Evolutionary conservation across 2,113 vertebrate genomes (phyloP).

Genomic region (Gobius niger): DNA sequence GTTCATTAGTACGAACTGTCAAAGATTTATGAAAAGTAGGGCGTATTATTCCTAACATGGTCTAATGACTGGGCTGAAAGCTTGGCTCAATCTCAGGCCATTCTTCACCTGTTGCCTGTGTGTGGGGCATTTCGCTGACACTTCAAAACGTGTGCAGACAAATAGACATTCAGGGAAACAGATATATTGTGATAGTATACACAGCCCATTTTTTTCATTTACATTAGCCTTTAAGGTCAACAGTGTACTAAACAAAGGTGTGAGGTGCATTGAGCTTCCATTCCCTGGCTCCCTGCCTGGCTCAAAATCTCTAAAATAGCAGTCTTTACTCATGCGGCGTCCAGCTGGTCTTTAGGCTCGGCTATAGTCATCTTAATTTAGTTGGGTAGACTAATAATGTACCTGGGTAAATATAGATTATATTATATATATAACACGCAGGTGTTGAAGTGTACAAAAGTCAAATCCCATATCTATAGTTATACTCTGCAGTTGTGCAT

Average conservation of each 20-base stretch:
- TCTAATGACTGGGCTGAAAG: slow-evolving; percentile 52
- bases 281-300: too few species aligned
- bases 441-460: too few species aligned
- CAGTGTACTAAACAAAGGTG: not conserved
- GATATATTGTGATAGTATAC: slow-evolving; percentile 1
- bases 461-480: too few species aligned
- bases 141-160: slow-evolving; percentile 26
- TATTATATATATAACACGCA: too few species aligned
- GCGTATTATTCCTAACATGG: slow-evolving; percentile 52
- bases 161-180: slow-evolving; percentile 15
- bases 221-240: slow-evolving; percentile 15
- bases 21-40: slow-evolving; percentile 51
- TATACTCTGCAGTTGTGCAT: too few species aligned
- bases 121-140: slow-evolving; percentile 44
- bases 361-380: too few species aligned
- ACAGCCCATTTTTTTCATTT: slow-evolving; percentile 30
- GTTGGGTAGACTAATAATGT: too few species aligned
- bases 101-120: slow-evolving; percentile 34
- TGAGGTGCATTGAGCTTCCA: too few species aligned
- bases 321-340: too few species aligned
- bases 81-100: slow-evolving; percentile 30
- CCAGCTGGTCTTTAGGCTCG: too few species aligned
- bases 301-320: too few species aligned
- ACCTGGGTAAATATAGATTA: too few species aligned
- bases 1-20: slow-evolving; percentile 18